These are phyloP conservation scores for Drosophila subobscura DNA, from an alignment of 1,140 invertebrate species.

Conservation along the genomic window DNA sequence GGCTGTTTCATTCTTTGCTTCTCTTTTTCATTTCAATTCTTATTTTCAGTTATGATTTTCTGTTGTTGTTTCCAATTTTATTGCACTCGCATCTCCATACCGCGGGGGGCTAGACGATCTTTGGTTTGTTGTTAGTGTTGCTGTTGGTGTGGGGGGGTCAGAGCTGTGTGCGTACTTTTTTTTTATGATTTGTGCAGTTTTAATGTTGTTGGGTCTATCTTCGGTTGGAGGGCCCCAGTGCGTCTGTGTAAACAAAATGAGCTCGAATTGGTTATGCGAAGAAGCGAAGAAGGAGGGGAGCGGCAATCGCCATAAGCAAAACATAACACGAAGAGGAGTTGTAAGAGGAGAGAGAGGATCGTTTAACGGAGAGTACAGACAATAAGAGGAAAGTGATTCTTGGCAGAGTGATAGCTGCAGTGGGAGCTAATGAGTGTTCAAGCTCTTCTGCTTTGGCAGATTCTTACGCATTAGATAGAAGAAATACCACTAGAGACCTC, in stretches of 20 bases:
- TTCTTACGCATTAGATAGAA: too few species aligned
- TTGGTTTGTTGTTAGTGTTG: background rate
- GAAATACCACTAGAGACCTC: too few species aligned
- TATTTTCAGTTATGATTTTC: slow-evolving; percentile 34
- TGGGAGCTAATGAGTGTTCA: too few species aligned
- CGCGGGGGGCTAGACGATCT: too few species aligned
- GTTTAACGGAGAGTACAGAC: too few species aligned
- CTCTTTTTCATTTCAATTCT: slow-evolving; percentile 28
- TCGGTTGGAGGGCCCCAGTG: background rate
- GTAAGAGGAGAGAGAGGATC: too few species aligned
- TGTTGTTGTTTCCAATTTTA: slow-evolving; percentile 24
- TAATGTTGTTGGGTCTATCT: background rate
- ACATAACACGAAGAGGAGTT: too few species aligned
- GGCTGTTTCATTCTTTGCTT: slow-evolving; percentile 26
- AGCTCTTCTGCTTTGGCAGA: too few species aligned
- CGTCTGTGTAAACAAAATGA: slow-evolving; percentile 11
- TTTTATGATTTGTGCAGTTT: slow-evolving; percentile 27
- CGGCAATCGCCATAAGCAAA: too few species aligned
- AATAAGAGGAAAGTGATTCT: too few species aligned
- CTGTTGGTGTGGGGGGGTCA: background rate
- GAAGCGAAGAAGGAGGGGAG: background rate
- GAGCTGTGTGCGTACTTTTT: background rate
- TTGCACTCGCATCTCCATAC: slow-evolving; percentile 30
- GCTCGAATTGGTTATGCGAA: slow-evolving; percentile 2
- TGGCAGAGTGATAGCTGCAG: too few species aligned